Evolutionary conservation across 2,797 vertebrate species (phyloP).

Genomic region (Notamacropus eugenii): DNA sequence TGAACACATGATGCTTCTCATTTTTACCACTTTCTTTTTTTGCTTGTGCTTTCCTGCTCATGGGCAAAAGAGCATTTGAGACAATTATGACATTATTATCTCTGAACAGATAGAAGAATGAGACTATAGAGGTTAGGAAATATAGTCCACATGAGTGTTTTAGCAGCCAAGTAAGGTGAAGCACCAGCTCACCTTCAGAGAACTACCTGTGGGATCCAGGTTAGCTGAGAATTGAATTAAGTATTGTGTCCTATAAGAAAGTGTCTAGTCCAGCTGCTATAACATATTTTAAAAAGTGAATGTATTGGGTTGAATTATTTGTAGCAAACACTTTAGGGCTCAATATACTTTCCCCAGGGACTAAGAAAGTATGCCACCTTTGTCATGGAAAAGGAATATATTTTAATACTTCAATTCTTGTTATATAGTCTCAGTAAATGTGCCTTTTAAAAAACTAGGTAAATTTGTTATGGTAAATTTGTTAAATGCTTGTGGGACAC

Average conservation of each 20-base stretch:
- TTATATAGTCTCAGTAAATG: neutral
- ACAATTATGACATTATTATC: neutral
- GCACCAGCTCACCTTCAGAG: neutral
- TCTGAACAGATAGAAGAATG: neutral
- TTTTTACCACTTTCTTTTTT: too few species aligned
- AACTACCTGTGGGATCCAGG: neutral
- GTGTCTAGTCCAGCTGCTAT: neutral
- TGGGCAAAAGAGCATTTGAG: neutral
- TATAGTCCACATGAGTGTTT: neutral
- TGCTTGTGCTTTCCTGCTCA: neutral
- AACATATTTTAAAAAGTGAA: neutral
- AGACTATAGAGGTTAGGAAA: neutral
- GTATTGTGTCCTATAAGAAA: neutral
- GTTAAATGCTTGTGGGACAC: neutral
- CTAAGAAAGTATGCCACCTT: neutral
- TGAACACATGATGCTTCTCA: neutral
- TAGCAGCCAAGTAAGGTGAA: neutral
- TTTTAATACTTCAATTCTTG: neutral
- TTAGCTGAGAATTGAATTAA: neutral
- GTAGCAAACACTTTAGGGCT: neutral
- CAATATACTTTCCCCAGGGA: neutral
- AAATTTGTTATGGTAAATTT: neutral
- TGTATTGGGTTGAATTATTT: neutral
- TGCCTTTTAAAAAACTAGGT: neutral
- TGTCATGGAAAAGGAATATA: neutral